A percentile compares a stretch with the other conserved stretches of the same genome.
Conservation (phyloP, 2,888 invertebrate genomes). For the Alviniconcha strummeri region DNA sequence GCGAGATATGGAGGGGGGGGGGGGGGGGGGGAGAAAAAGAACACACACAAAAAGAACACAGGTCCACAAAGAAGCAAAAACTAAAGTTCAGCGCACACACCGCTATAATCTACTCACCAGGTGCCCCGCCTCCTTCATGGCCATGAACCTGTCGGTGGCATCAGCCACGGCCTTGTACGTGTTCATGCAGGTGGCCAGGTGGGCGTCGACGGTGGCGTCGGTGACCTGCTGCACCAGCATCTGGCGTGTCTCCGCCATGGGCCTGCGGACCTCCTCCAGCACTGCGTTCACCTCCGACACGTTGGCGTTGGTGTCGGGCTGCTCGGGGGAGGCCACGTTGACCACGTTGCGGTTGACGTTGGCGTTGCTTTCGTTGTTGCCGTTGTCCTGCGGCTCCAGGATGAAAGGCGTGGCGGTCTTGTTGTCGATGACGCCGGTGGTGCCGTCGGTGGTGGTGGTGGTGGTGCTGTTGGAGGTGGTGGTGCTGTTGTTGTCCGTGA, state of each 20-base stretch:
- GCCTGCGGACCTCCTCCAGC: conserved; percentile 53
- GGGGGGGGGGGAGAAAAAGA: no score
- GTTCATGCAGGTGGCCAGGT: conserved; percentile 96
- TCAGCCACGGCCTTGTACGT: conserved; percentile 85
- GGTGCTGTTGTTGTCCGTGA: conserved; percentile 34
- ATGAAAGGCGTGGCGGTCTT: neutral
- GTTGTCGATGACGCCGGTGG: conserved; percentile 32
- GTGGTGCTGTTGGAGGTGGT: conserved; percentile 31
- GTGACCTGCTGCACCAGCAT: conserved; percentile 76
- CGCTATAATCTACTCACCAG: conserved; percentile 26
- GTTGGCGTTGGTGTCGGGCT: conserved; percentile 34
- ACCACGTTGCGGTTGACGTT: conserved; percentile 6
- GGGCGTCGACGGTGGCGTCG: conserved; percentile 90
- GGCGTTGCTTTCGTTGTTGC: conserved; percentile 8
- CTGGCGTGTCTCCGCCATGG: conserved; percentile 51
- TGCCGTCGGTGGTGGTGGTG: conserved; percentile 17
- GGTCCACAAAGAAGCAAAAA: no score
- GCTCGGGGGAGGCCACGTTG: neutral
- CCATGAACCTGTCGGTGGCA: conserved; percentile 51
- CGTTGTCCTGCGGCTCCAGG: neutral
- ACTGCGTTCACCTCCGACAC: conserved; percentile 48
- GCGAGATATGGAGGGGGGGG: no score
- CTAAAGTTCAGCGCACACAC: no score
- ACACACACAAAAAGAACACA: no score
- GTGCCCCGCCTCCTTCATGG: conserved; percentile 43